Evolutionary conservation across 1,140 invertebrate genomes (phyloP), one percentile per base, ranked within the genome.

Genomic region (Hyles vespertilio): DNA sequence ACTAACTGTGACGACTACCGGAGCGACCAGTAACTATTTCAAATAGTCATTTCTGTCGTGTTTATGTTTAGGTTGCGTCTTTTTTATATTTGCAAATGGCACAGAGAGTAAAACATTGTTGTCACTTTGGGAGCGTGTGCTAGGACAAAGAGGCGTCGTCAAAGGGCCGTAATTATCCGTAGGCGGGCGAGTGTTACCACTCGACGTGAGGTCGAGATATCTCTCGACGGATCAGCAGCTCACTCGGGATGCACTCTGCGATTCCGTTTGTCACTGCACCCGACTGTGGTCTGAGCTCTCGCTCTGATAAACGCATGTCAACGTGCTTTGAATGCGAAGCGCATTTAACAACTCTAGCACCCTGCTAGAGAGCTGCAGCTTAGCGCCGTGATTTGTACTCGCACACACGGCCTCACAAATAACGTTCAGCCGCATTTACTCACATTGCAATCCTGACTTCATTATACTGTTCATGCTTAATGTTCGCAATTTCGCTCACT

Each of bases 251-350:
- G 84, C 76, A 82, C 82, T 88, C 77, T 81, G 74, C 77, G 77
- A 88, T 88, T 88, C 85, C 78, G 83, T 88, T 88, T 88, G 85
- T 86, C 80, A 77, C 78, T 72, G 77, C 74, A 70, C 68, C 71
- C 73, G 74, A 67, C 67, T 81, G 82, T 71, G 81, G 84, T 75
- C 67, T 77, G 72, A 79, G 77, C 79, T 77, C 72, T 70, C 72
- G 72, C 78, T 80, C 78, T 83, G 82, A 85, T 87, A 87, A 86
- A 84, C 83, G 74, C 76, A 74, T 74, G 81, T 81, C 81, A 85
- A 78, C 82, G 79, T 74, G 79, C 75, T 79, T 81, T 83, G 79
- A 84, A 73, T 74, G 65, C 70, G 62, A 58, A 77, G 66, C 72
- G 71, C 71, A 69, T 80, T 79, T 78, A 82, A 58, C 58, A 47